Evolutionary conservation across 2,113 vertebrate genomes (phyloP).

Genomic region (Callionymus lyra): DNA sequence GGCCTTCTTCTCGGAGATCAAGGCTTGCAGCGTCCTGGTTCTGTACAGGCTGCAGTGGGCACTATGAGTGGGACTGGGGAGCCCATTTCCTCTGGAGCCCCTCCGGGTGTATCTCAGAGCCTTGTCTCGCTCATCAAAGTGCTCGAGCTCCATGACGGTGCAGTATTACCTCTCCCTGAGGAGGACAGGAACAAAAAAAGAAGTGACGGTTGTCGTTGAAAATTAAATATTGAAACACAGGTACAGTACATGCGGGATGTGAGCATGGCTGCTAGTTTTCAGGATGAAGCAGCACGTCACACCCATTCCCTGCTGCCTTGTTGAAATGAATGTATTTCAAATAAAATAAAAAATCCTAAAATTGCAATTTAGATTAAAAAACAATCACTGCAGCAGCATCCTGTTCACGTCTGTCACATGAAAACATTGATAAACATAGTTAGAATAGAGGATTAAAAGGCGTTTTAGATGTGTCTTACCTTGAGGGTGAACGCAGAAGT

Average conservation of each 20-base stretch:
- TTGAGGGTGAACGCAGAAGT: slow-evolving; percentile 31
- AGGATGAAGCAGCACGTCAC: slow-evolving; percentile 43
- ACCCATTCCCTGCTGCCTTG: slow-evolving; percentile 41
- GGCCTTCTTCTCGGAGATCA: slow-evolving; percentile 93
- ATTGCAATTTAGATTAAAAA: too few species aligned
- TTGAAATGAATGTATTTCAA: slow-evolving; percentile 1
- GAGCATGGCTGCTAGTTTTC: slow-evolving; percentile 9
- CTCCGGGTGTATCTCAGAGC: slow-evolving; percentile 82
- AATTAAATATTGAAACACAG: too few species aligned
- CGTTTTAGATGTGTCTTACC: slow-evolving; percentile 36
- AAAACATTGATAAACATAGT: not conserved
- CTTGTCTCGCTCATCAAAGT: slow-evolving; percentile 95
- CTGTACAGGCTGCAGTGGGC: slow-evolving; percentile 98
- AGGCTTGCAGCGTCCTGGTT: slow-evolving; percentile 87
- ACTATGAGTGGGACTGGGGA: slow-evolving; percentile 96
- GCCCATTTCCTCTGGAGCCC: slow-evolving; percentile 81
- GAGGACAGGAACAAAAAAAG: not conserved
- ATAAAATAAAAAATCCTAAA: not conserved
- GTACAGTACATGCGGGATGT: not conserved
- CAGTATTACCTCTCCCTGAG: slow-evolving; percentile 51
- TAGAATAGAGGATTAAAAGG: not conserved
- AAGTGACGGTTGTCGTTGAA: too few species aligned
- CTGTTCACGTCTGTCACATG: not conserved
- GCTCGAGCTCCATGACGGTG: slow-evolving; percentile 91
- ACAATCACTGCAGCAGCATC: not conserved